Evolutionary conservation across 2,888 invertebrate species (phyloP).

Genomic region (Oxyscelio sp.): DNA sequence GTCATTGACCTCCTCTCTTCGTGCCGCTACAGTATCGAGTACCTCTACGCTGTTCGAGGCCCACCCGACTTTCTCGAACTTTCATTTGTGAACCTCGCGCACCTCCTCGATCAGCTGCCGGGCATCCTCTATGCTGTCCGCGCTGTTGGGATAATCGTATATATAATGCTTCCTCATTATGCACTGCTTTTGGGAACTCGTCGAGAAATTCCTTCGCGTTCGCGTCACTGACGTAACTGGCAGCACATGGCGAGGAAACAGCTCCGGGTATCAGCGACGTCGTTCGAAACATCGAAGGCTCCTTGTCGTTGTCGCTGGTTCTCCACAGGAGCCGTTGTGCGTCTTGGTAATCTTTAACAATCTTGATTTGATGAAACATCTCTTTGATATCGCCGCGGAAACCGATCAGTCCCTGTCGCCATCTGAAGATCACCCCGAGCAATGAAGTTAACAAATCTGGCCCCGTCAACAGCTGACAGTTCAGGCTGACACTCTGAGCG

Average conservation of each 20-base stretch:
- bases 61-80: constrained; percentile 75
- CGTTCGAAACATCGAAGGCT: constrained; percentile 57
- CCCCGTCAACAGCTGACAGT: constrained; percentile 79
- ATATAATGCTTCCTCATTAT: too few species aligned
- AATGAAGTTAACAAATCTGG: constrained; percentile 81
- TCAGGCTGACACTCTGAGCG: constrained; percentile 69
- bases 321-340: constrained; percentile 74
- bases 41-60: constrained; percentile 42
- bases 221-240: too few species aligned
- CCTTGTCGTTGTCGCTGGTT: neutral
- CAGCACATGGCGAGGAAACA: too few species aligned
- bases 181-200: too few species aligned
- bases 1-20: neutral
- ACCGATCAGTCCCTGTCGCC: constrained; percentile 81
- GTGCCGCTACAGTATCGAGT: neutral
- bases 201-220: too few species aligned
- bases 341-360: neutral
- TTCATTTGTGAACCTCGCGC: constrained; percentile 55
- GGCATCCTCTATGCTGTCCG: constrained; percentile 70
- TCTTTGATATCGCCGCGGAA: constrained; percentile 81
- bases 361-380: constrained; percentile 78
- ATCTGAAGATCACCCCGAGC: constrained; percentile 82
- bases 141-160: too few species aligned
- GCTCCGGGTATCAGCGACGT: too few species aligned
- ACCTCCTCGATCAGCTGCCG: constrained; percentile 62